Conservation (phyloP, 2,888 invertebrate genomes). For the Melolontha melolontha region DNA sequence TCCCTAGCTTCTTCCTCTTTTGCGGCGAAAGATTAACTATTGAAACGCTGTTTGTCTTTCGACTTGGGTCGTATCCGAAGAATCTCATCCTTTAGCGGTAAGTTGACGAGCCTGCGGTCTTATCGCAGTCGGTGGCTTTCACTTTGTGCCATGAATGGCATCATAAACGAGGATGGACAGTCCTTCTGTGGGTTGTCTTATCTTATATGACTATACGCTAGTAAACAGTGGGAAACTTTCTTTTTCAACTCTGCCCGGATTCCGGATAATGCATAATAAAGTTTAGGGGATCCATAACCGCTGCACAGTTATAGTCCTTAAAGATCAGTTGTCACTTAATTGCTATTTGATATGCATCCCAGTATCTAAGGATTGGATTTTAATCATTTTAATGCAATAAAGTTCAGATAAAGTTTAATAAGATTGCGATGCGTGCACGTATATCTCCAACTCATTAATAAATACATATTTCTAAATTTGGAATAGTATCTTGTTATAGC, state of each 20-base stretch:
- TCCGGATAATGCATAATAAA: slow-evolving; percentile 29
- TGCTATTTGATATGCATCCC: too few species aligned
- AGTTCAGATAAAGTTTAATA: too few species aligned
- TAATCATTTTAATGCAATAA: too few species aligned
- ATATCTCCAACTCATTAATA: too few species aligned
- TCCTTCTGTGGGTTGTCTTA: slow-evolving; percentile 54
- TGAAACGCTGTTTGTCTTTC: slow-evolving; percentile 20
- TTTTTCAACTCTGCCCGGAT: background rate
- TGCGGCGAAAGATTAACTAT: slow-evolving; percentile 1
- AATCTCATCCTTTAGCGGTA: slow-evolving; percentile 28
- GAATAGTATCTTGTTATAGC: too few species aligned
- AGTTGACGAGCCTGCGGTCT: slow-evolving; percentile 40
- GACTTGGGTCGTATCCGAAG: slow-evolving; percentile 16
- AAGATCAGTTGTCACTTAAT: too few species aligned
- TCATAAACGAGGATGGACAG: slow-evolving; percentile 56
- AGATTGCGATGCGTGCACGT: too few species aligned
- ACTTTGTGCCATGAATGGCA: slow-evolving; percentile 53
- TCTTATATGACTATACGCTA: slow-evolving; percentile 42
- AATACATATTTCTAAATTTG: too few species aligned
- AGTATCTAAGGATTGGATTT: too few species aligned
- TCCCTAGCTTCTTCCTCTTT: too few species aligned
- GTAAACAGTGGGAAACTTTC: slow-evolving; percentile 45
- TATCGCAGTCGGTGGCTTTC: slow-evolving; percentile 53
- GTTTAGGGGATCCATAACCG: slow-evolving; percentile 27
- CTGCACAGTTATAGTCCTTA: background rate